phyloP scores from a whole-genome alignment of 2,888 invertebrate species.

The Drosophila quinaria region DNA sequence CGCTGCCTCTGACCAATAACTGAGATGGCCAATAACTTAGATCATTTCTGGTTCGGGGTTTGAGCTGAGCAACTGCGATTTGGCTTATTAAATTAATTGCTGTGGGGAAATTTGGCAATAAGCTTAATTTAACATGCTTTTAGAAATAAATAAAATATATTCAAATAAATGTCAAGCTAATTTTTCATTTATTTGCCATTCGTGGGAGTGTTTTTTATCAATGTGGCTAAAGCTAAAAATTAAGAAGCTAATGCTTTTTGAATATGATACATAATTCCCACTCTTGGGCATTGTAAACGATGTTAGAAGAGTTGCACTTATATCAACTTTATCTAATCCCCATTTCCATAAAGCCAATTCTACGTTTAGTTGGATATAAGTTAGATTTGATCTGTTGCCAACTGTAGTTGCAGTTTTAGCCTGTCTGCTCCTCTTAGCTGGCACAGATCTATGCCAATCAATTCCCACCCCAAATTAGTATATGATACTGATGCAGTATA shows the following conservation, averaged over 20 bases:
- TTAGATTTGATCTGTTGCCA: conserved; percentile 15
- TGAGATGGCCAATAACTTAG: conserved; percentile 16
- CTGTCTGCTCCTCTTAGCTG: conserved; percentile 15
- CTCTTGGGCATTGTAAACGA: too few relatives aligned
- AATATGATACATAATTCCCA: too few relatives aligned
- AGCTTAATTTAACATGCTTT: conserved; percentile 4
- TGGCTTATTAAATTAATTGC: conserved; percentile 21
- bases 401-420: conserved; percentile 1
- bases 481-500: conserved; percentile 57
- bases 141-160: conserved; percentile 9
- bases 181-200: neutral
- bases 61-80: neutral
- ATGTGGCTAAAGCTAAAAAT: neutral
- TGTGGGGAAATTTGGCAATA: conserved; percentile 29
- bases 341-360: neutral
- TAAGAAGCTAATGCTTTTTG: too few relatives aligned
- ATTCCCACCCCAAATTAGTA: conserved; percentile 69
- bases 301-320: too few relatives aligned
- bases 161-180: neutral
- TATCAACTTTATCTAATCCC: neutral
- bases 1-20: conserved; percentile 26
- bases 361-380: conserved; percentile 3
- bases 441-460: conserved; percentile 60
- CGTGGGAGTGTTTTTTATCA: conserved; percentile 1
- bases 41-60: conserved; percentile 15